phyloP scores from a whole-genome alignment of 2,888 invertebrate genomes.

The Meghimatium bilineatum region DNA sequence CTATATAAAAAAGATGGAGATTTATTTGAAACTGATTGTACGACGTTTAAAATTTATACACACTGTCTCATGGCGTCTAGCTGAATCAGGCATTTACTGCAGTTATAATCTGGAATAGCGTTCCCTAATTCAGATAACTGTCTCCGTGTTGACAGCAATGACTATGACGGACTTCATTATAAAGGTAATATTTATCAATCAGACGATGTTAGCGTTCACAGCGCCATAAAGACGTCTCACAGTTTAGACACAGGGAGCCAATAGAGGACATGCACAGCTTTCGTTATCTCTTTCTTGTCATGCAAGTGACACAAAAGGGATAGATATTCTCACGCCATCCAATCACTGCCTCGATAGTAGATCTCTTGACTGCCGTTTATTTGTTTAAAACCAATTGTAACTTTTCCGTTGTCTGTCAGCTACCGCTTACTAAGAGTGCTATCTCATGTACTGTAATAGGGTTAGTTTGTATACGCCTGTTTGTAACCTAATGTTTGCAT shows the following conservation, averaged over 20 bases:
- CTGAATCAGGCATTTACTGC: neutral
- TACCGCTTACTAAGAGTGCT: neutral
- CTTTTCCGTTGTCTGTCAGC: neutral
- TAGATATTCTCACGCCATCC: conserved; percentile 4
- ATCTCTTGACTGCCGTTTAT: neutral
- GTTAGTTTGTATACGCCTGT: neutral
- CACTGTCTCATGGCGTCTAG: neutral
- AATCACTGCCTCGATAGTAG: conserved; percentile 2
- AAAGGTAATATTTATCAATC: neutral
- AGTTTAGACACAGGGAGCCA: neutral
- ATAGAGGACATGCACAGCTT: neutral
- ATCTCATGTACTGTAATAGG: neutral
- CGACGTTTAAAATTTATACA: too few relatives aligned
- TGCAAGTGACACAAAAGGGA: neutral
- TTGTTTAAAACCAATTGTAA: conserved; percentile 9
- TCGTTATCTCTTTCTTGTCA: conserved; percentile 2
- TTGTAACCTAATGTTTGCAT: neutral
- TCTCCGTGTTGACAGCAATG: neutral
- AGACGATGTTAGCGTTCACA: neutral
- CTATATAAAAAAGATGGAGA: too few relatives aligned
- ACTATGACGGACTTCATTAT: neutral
- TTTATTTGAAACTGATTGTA: too few relatives aligned
- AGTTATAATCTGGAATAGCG: neutral
- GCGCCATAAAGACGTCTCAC: neutral
- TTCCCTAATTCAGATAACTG: neutral